Conservation (phyloP, 2,797 vertebrate species). For the Chrosomus eos region DNA sequence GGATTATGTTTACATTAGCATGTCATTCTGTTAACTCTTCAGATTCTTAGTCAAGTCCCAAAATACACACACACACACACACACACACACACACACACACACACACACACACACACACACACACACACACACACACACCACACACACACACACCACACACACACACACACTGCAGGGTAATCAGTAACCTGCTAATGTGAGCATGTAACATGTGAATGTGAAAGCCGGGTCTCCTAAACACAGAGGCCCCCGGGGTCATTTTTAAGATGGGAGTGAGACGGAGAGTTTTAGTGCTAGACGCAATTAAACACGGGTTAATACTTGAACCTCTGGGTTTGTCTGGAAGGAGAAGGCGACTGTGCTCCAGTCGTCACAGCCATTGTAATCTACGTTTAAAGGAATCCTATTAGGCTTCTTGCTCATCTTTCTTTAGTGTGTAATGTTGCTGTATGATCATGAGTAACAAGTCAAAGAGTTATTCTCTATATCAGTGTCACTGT, state of each 20-base stretch:
- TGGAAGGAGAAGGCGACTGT: conserved; percentile 52
- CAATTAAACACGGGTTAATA: conserved; percentile 66
- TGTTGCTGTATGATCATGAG: neutral
- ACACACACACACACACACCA: conserved; percentile 15
- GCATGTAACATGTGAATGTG: conserved; percentile 57
- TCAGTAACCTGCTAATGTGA: conserved; percentile 62
- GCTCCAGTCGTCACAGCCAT: neutral
- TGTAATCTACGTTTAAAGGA: neutral
- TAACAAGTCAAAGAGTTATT: no score
- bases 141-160: conserved; percentile 25
- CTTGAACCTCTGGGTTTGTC: conserved; percentile 59
- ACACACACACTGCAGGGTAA: conserved; percentile 51
- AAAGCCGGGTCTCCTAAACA: conserved; percentile 56
- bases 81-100: neutral
- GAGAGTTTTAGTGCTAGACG: conserved; percentile 46
- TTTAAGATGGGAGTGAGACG: conserved; percentile 33
- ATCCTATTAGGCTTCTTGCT: neutral
- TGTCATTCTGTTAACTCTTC: conserved; percentile 39
- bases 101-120: conserved; percentile 35
- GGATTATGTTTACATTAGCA: conserved; percentile 54
- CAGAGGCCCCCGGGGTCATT: conserved; percentile 57
- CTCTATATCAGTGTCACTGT: no score
- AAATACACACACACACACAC: conserved; percentile 33
- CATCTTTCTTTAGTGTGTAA: neutral
- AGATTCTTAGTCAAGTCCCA: conserved; percentile 33